phyloP scores from a whole-genome alignment of 2,797 vertebrate genomes.

The Botia almorhae region DNA sequence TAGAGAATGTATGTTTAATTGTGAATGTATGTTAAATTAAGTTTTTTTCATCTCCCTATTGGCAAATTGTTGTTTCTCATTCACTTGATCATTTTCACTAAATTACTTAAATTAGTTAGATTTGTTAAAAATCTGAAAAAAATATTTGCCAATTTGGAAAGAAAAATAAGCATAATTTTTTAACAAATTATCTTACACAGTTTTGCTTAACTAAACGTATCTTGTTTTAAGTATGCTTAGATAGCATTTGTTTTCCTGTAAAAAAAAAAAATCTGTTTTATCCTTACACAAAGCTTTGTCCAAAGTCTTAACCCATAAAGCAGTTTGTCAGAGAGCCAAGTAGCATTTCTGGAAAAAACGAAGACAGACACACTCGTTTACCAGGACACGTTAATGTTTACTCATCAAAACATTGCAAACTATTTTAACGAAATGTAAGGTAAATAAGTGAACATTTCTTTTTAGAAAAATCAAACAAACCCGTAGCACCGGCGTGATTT shows the following conservation, averaged over 20 bases:
- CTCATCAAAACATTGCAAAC: slow-evolving; percentile 7
- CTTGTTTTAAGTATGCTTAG: too few species aligned
- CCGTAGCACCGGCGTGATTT: not conserved
- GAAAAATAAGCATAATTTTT: too few species aligned
- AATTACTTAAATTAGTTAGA: not conserved
- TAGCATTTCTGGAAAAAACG: not conserved
- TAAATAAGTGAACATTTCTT: not conserved
- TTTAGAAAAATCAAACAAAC: slow-evolving; percentile 3
- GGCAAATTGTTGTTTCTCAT: not conserved
- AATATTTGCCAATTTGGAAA: too few species aligned
- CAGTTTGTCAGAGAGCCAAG: slow-evolving; percentile 58
- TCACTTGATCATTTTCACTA: not conserved
- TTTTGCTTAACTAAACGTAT: too few species aligned
- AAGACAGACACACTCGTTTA: not conserved
- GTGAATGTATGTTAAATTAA: too few species aligned
- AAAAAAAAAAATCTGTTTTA: slow-evolving; percentile 36
- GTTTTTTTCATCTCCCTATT: not conserved
- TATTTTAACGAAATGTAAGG: not conserved
- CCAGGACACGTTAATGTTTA: not conserved
- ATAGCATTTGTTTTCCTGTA: too few species aligned
- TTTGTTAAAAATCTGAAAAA: not conserved
- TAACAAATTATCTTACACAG: too few species aligned
- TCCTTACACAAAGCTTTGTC: slow-evolving; percentile 75
- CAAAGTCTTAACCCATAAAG: slow-evolving; percentile 79
- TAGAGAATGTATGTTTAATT: too few species aligned